A percentile compares a stretch with the other conserved stretches of the same genome.
Conservation (phyloP, 1,140 invertebrate genomes). For the Neodiprion fabricii region DNA sequence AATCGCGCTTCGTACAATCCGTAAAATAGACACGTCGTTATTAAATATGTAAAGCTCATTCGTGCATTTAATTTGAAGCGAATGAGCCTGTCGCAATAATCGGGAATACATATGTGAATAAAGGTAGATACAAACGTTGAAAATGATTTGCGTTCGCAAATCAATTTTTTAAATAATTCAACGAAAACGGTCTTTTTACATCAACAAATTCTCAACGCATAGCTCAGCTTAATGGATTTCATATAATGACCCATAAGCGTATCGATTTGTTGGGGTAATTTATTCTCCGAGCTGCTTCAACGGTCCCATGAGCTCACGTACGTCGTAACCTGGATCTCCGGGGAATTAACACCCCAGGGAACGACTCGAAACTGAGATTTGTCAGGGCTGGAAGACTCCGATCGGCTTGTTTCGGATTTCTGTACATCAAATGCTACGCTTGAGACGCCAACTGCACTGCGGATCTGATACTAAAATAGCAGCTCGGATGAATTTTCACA, state of each 20-base stretch:
- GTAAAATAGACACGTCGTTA: neutral
- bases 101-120: neutral
- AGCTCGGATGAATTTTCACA: too few relatives aligned
- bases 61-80: neutral
- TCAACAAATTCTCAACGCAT: neutral
- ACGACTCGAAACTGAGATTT: neutral
- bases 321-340: neutral
- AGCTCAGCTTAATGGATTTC: neutral
- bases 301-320: neutral
- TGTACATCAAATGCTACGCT: too few relatives aligned
- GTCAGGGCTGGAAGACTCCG: neutral
- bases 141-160: too few relatives aligned
- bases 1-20: conserved; percentile 19
- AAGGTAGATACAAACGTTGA: neutral
- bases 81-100: neutral
- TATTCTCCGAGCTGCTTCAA: neutral
- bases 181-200: too few relatives aligned
- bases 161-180: too few relatives aligned
- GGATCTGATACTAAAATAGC: too few relatives aligned
- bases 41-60: neutral
- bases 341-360: neutral
- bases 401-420: too few relatives aligned
- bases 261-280: neutral
- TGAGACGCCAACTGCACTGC: too few relatives aligned
- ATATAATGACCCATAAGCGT: conserved; percentile 5